phyloP scores from a whole-genome alignment of 2,797 vertebrate species.

The Agapornis canus region DNA sequence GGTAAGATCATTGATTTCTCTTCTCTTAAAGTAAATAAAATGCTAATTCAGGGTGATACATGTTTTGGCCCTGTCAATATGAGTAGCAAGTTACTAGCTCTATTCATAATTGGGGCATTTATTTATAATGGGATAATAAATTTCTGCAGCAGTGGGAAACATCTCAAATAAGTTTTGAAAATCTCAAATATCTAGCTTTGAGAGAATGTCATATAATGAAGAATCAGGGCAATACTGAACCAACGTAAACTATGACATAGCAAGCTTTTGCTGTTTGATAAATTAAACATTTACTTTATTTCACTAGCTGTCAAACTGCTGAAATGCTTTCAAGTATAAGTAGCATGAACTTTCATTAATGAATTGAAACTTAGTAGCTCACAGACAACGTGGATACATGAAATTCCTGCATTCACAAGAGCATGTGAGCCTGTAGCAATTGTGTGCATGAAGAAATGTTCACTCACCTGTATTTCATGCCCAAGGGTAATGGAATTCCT shows the following conservation, averaged over 20 bases:
- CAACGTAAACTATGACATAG: neutral
- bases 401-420: neutral
- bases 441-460: neutral
- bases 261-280: neutral
- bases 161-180: neutral
- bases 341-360: neutral
- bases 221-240: neutral
- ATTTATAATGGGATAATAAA: neutral
- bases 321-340: neutral
- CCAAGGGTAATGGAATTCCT: neutral
- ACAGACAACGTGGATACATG: fast-evolving
- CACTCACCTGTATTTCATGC: neutral
- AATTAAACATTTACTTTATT: neutral
- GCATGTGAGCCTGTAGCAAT: neutral
- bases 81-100: neutral
- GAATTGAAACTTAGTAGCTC: neutral
- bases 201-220: neutral
- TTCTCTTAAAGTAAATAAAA: neutral
- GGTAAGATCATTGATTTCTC: neutral
- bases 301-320: neutral
- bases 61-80: neutral
- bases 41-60: neutral
- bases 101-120: neutral
- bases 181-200: neutral
- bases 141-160: neutral